phyloP scores from a whole-genome alignment of 2,797 vertebrate species.

The Intellagama lesueurii region DNA sequence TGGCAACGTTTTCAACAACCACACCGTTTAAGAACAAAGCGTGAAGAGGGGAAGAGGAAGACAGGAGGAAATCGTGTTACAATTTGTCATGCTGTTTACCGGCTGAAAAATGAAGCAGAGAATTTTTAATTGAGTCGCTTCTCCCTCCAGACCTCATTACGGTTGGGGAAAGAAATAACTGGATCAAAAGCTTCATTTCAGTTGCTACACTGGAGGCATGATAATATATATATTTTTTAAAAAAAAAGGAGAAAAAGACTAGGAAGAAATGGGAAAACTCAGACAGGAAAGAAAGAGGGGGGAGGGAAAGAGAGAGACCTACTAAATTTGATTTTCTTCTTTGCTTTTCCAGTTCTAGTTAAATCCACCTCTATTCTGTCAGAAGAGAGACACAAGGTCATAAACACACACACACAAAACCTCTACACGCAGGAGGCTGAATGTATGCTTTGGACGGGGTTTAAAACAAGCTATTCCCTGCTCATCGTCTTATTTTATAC shows the following conservation, averaged over 20 bases:
- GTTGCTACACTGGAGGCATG: constrained; percentile 20
- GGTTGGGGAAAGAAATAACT: neutral
- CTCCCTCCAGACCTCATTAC: constrained; percentile 51
- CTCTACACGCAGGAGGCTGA: neutral
- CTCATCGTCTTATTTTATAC: neutral
- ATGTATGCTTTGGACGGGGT: too few relatives aligned
- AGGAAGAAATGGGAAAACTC: constrained; percentile 62
- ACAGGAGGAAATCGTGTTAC: neutral
- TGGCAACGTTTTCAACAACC: constrained; percentile 11
- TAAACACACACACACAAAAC: neutral
- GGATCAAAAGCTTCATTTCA: constrained; percentile 31
- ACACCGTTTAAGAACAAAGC: neutral
- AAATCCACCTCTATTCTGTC: neutral
- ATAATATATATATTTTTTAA: neutral
- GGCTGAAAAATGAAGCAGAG: constrained; percentile 32
- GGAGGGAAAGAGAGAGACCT: neutral
- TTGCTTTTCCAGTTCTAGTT: neutral
- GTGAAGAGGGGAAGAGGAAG: neutral
- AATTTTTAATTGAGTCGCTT: constrained; percentile 50
- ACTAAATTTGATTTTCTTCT: constrained; percentile 48
- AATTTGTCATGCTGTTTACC: constrained; percentile 19
- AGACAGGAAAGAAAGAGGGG: neutral
- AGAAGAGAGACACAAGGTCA: neutral
- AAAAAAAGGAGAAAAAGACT: neutral
- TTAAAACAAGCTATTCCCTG: neutral